phyloP scores from a whole-genome alignment of 1,140 invertebrate genomes.

The Penaeus vannamei region DNA sequence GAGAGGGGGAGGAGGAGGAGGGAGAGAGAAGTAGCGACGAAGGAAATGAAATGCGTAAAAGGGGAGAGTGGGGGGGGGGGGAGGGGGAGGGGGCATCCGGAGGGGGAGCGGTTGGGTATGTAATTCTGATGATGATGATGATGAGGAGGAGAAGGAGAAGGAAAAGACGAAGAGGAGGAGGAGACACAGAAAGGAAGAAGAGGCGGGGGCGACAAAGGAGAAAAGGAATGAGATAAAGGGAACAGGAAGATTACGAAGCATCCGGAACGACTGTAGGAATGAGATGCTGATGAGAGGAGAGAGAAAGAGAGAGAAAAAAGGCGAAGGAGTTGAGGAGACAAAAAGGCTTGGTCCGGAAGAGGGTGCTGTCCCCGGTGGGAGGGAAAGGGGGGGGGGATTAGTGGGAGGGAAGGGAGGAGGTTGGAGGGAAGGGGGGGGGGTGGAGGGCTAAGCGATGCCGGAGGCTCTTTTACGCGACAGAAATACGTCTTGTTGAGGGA shows the following conservation, averaged over 20 bases:
- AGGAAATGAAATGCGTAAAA: not conserved
- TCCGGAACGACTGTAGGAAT: too few relatives aligned
- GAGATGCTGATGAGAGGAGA: too few relatives aligned
- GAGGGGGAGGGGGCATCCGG: not conserved
- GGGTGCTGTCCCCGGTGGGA: not conserved
- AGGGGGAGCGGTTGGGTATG: not conserved
- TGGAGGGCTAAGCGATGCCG: not conserved
- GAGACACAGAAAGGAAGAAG: not conserved
- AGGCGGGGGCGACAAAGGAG: not conserved
- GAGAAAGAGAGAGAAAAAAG: not conserved
- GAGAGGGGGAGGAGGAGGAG: not conserved
- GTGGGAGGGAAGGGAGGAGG: not conserved
- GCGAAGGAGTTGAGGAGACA: not conserved
- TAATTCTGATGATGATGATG: too few relatives aligned
- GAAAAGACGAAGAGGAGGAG: not conserved
- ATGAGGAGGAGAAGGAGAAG: too few relatives aligned
- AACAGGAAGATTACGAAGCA: not conserved
- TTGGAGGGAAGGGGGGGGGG: too few relatives aligned
- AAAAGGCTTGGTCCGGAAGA: not conserved
- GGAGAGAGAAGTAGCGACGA: not conserved
- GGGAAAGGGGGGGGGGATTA: too few relatives aligned
- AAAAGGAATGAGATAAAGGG: not conserved
- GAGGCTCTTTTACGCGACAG: too few relatives aligned
- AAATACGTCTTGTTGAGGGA: too few relatives aligned
- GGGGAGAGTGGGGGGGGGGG: not conserved